phyloP scores from a whole-genome alignment of 2,888 invertebrate species.

The Ormia ochracea region DNA sequence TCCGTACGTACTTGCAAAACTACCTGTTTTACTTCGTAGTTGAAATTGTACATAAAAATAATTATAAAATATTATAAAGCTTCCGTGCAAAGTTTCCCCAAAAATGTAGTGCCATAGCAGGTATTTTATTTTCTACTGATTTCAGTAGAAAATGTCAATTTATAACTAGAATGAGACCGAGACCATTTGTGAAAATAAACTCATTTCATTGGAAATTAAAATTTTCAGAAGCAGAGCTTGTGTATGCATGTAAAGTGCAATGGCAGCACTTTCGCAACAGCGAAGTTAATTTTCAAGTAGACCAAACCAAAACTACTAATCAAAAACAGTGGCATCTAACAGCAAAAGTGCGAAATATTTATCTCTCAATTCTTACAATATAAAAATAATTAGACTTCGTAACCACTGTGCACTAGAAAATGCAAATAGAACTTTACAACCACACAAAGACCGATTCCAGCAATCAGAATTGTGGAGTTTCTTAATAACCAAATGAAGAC shows the following conservation, averaged over 20 bases:
- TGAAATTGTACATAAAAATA: no score
- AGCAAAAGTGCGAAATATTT: no score
- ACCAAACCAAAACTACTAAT: constrained; percentile 13
- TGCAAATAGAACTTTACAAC: constrained; percentile 18
- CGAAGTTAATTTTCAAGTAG: constrained; percentile 22
- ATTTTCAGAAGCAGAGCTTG: constrained; percentile 39
- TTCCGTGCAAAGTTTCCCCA: no score
- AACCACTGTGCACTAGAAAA: constrained; percentile 32
- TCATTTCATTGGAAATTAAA: constrained; percentile 41
- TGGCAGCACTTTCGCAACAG: constrained; percentile 38
- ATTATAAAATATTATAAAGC: no score
- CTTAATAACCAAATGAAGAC: constrained; percentile 46
- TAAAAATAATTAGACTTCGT: neutral
- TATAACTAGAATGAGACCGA: constrained; percentile 1
- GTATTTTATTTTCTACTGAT: no score
- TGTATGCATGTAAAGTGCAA: constrained; percentile 26
- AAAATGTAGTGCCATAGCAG: no score
- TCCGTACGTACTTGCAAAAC: neutral
- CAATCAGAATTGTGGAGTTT: constrained; percentile 25
- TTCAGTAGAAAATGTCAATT: constrained; percentile 23
- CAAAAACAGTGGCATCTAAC: constrained; percentile 10
- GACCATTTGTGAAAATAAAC: constrained; percentile 13
- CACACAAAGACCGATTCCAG: neutral
- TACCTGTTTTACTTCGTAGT: constrained; percentile 22
- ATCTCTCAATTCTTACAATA: no score